Conservation (phyloP, 2,797 vertebrate genomes). For the Gobionotothen gibberifrons region DNA sequence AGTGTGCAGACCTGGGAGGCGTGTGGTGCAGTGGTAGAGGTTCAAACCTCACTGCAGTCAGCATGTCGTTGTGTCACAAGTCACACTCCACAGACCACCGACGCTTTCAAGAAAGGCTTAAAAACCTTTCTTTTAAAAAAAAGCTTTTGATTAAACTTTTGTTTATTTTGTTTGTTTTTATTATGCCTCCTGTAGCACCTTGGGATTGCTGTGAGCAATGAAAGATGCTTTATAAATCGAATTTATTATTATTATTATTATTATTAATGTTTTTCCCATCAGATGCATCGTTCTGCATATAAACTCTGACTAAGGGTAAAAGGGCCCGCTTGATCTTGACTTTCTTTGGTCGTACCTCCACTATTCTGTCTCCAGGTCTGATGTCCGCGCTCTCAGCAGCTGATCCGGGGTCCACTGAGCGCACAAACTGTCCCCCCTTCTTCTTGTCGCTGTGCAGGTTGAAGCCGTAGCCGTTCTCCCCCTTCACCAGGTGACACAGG, state of each 20-base stretch:
- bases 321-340: not conserved
- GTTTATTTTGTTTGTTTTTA: no score
- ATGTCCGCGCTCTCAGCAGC: conserved; percentile 88
- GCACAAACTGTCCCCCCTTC: conserved; percentile 91
- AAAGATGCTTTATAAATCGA: no score
- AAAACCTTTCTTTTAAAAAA: no score
- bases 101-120: no score
- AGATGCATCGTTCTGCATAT: not conserved
- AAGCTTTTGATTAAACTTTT: no score
- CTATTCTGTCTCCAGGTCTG: conserved; percentile 88
- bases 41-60: no score
- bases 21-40: no score
- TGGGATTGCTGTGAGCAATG: no score
- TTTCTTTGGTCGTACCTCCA: conserved; percentile 84
- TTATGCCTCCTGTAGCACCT: no score
- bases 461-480: conserved; percentile 91
- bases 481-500: conserved; percentile 89
- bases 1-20: conserved; percentile 20
- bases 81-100: no score
- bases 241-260: no score
- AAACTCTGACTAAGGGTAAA: not conserved
- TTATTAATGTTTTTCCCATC: conserved; percentile 11
- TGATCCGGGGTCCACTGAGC: conserved; percentile 89
- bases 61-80: no score
- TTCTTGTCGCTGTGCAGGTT: conserved; percentile 94